phyloP scores from a whole-genome alignment of 1,140 invertebrate genomes.

The Helicoverpa zea region DNA sequence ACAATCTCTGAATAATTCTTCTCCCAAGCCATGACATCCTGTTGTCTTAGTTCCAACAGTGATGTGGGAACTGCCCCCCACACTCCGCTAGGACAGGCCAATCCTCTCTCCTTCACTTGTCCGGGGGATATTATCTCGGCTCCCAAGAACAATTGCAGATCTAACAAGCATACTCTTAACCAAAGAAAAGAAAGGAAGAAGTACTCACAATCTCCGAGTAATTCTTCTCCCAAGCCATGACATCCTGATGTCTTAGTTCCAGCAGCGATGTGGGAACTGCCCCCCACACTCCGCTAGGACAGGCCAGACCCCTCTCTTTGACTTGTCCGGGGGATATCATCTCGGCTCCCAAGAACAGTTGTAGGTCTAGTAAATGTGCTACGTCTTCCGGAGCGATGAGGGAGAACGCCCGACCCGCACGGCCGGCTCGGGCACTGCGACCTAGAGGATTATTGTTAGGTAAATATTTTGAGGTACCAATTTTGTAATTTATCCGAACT shows the following conservation, averaged over 20 bases:
- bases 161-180: too few species aligned
- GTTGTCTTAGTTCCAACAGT: slow-evolving; percentile 94
- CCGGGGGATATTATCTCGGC: slow-evolving; percentile 89
- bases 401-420: slow-evolving; percentile 95
- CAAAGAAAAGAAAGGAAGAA: background rate
- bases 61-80: slow-evolving; percentile 94
- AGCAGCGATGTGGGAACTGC: slow-evolving; percentile 93
- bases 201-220: slow-evolving; percentile 91
- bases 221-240: slow-evolving; percentile 92
- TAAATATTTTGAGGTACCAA: background rate
- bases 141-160: slow-evolving; percentile 95
- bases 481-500: too few species aligned
- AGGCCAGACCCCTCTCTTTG: slow-evolving; percentile 74
- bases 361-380: slow-evolving; percentile 96
- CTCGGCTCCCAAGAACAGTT: slow-evolving; percentile 96
- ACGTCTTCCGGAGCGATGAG: slow-evolving; percentile 96
- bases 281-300: slow-evolving; percentile 90
- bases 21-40: slow-evolving; percentile 93
- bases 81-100: slow-evolving; percentile 85
- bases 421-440: slow-evolving; percentile 98
- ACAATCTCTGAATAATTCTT: slow-evolving; percentile 92
- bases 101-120: slow-evolving; percentile 77
- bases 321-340: slow-evolving; percentile 88
- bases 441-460: slow-evolving; percentile 85
- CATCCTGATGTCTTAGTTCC: slow-evolving; percentile 93